These are phyloP conservation scores for Acheta domesticus DNA, from an alignment of 2,888 invertebrate species.

Conservation along the genomic window DNA sequence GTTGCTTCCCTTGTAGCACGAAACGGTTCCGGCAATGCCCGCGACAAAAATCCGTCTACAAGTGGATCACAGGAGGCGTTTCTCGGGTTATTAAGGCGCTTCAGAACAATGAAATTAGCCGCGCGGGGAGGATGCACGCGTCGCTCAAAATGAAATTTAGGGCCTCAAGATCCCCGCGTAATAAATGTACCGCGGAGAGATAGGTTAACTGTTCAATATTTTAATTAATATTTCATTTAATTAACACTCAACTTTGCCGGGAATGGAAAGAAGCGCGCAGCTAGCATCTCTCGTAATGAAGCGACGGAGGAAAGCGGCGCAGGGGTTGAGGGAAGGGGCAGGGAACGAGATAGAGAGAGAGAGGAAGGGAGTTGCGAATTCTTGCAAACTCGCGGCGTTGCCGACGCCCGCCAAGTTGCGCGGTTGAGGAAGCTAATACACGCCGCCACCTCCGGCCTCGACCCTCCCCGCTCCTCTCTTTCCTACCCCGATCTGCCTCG, in stretches of 20 bases:
- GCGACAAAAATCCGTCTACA: too few relatives aligned
- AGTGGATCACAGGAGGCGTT: too few relatives aligned
- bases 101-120: not conserved
- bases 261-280: not conserved
- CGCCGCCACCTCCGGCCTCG: not conserved
- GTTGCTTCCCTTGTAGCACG: too few relatives aligned
- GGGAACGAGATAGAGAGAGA: not conserved
- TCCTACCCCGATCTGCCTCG: too few relatives aligned
- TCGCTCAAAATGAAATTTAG: not conserved
- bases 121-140: not conserved
- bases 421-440: not conserved
- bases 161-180: not conserved
- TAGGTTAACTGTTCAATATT: constrained; percentile 18
- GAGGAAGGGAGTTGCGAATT: not conserved
- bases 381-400: not conserved
- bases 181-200: constrained; percentile 1
- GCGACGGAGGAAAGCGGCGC: not conserved
- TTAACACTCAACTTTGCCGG: not conserved
- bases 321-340: not conserved
- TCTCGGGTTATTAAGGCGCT: not conserved
- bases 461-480: too few relatives aligned
- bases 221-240: constrained; percentile 18
- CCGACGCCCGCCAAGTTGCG: not conserved
- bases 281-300: not conserved
- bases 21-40: too few relatives aligned